phyloP scores from a whole-genome alignment of 2,888 invertebrate genomes.

The Drosophila koepferae region DNA sequence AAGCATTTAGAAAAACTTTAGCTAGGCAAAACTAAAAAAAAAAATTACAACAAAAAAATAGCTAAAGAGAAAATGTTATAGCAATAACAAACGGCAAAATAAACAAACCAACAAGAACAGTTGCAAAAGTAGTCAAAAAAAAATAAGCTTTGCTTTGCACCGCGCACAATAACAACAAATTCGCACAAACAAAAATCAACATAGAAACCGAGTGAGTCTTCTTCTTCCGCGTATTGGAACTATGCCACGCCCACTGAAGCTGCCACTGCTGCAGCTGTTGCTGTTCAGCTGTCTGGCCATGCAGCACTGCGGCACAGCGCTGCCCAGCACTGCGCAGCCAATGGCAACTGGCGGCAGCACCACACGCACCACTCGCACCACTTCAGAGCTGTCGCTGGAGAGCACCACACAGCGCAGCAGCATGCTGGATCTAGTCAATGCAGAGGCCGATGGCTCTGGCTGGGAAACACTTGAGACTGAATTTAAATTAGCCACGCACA shows the following conservation, averaged over 20 bases:
- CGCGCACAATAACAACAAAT: constrained; percentile 37
- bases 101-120: background rate
- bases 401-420: constrained; percentile 35
- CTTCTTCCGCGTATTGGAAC: background rate
- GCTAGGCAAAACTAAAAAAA: constrained; percentile 21
- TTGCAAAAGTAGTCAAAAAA: constrained; percentile 7
- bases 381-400: constrained; percentile 18
- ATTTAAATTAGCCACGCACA: constrained; percentile 57
- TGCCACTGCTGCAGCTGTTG: constrained; percentile 69
- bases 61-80: constrained; percentile 68
- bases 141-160: constrained; percentile 38
- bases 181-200: constrained; percentile 42
- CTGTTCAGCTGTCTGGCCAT: constrained; percentile 74
- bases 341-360: constrained; percentile 20
- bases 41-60: constrained; percentile 15
- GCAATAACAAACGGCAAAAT: background rate
- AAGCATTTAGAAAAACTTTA: constrained; percentile 38
- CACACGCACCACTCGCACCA: constrained; percentile 2
- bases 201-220: constrained; percentile 13
- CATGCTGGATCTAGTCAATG: constrained; percentile 63
- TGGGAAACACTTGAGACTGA: constrained; percentile 78
- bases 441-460: constrained; percentile 51
- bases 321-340: constrained; percentile 48
- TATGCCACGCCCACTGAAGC: constrained; percentile 66
- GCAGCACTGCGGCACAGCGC: constrained; percentile 61